These are phyloP conservation scores for Neomicropteryx cornuta DNA, from an alignment of 1,140 invertebrate genomes.

Conservation along the genomic window DNA sequence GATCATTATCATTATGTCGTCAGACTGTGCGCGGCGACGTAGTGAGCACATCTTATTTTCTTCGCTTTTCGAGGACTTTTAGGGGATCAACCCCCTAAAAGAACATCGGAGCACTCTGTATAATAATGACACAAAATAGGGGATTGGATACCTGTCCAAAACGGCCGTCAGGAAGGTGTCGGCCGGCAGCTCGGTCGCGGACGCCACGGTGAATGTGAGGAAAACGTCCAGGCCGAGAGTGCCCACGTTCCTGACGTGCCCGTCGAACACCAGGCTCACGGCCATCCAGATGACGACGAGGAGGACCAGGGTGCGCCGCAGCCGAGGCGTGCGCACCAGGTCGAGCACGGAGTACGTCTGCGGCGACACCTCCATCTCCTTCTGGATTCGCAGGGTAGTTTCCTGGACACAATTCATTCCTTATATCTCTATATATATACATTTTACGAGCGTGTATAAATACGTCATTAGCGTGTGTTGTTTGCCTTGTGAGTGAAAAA, in stretches of 20 bases:
- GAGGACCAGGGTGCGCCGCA: slow-evolving; percentile 59
- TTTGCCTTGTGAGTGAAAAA: too few species aligned
- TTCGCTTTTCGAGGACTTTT: too few species aligned
- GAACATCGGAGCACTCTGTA: too few species aligned
- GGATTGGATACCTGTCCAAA: slow-evolving; percentile 45
- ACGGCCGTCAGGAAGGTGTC: slow-evolving; percentile 70
- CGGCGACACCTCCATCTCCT: slow-evolving; percentile 55
- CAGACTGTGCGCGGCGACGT: too few species aligned
- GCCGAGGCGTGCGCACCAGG: slow-evolving; percentile 60
- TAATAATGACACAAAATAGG: background rate
- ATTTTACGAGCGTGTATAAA: slow-evolving; percentile 2
- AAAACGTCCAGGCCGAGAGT: slow-evolving; percentile 71
- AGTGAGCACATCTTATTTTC: too few species aligned
- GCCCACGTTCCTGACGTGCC: slow-evolving; percentile 74
- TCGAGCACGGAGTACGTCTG: slow-evolving; percentile 65
- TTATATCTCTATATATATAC: slow-evolving; percentile 1
- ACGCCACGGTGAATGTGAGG: slow-evolving; percentile 71
- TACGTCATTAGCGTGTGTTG: too few species aligned
- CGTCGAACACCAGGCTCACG: slow-evolving; percentile 77
- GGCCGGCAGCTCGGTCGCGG: slow-evolving; percentile 71
- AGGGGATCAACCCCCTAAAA: background rate
- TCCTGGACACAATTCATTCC: slow-evolving; percentile 39
- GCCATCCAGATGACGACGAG: slow-evolving; percentile 77
- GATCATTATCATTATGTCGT: too few species aligned
- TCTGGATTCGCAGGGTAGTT: slow-evolving; percentile 48